Conservation (phyloP, 2,113 vertebrate genomes). For the Candoia aspera region DNA sequence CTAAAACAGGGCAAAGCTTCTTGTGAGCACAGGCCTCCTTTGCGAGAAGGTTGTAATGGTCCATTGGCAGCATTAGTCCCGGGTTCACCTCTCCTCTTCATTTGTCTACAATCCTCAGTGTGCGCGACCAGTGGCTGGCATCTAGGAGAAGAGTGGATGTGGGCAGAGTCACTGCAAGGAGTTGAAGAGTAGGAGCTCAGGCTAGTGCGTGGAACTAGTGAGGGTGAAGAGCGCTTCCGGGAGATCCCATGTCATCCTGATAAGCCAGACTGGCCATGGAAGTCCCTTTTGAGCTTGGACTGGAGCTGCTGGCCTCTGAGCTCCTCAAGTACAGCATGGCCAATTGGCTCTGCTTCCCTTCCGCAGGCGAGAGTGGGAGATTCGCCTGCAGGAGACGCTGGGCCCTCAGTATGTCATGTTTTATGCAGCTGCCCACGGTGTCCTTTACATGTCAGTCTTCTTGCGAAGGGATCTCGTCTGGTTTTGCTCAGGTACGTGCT, state of each 20-base stretch:
- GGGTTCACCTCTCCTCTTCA: not conserved
- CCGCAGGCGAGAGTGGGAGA: conserved; percentile 93
- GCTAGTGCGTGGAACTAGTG: not conserved
- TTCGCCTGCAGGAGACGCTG: conserved; percentile 90
- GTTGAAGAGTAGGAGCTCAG: too few species aligned
- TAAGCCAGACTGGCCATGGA: not conserved
- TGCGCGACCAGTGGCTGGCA: not conserved
- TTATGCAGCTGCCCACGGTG: conserved; percentile 85
- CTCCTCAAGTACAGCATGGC: not conserved
- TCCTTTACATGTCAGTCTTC: conserved; percentile 89
- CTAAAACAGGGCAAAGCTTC: not conserved
- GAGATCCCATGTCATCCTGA: not conserved
- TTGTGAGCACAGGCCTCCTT: not conserved
- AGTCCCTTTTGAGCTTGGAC: too few species aligned
- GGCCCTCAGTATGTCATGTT: conserved; percentile 94
- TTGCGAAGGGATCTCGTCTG: conserved; percentile 95
- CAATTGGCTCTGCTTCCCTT: not conserved
- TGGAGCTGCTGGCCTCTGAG: not conserved
- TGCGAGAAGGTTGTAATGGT: too few species aligned
- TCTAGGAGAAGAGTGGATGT: not conserved
- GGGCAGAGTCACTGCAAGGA: not conserved
- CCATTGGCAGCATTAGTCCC: too few species aligned
- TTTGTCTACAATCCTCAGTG: not conserved
- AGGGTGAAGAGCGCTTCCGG: not conserved
- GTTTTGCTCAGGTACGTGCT: conserved; percentile 92